Evolutionary conservation across 1,140 invertebrate species (phyloP).

Genomic region (Druon quercuslanigerum): DNA sequence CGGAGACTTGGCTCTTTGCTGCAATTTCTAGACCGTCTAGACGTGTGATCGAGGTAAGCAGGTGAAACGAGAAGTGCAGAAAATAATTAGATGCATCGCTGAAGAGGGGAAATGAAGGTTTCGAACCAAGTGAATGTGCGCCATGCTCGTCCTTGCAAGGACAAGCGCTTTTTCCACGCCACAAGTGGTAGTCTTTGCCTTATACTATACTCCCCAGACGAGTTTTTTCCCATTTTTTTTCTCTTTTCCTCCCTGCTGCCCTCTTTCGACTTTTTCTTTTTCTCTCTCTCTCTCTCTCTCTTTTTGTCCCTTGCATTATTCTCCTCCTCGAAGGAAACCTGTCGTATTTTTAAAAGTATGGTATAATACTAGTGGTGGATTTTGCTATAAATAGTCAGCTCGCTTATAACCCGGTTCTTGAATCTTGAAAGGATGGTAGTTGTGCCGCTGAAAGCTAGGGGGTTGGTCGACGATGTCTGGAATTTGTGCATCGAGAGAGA

Average conservation of each 20-base stretch:
- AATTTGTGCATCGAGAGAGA: constrained; percentile 10
- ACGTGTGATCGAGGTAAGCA: neutral
- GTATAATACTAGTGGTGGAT: constrained; percentile 24
- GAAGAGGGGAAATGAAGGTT: constrained; percentile 9
- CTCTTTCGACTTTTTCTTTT: neutral
- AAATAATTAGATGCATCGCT: constrained; percentile 11
- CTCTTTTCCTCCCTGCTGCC: neutral
- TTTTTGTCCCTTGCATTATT: constrained; percentile 21
- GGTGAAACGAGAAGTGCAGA: constrained; percentile 11
- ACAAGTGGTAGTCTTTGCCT: constrained; percentile 5
- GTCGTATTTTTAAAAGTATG: constrained; percentile 20
- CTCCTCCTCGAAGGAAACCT: constrained; percentile 14
- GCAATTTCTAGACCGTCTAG: no score
- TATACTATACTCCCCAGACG: constrained; percentile 5
- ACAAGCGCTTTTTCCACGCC: constrained; percentile 13
- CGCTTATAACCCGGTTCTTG: constrained; percentile 27
- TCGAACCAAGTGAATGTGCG: constrained; percentile 8
- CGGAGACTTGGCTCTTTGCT: no score
- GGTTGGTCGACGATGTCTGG: constrained; percentile 20
- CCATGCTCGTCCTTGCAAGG: constrained; percentile 23
- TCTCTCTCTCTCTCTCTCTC: no score
- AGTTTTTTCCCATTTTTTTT: constrained; percentile 13
- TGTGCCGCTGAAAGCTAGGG: constrained; percentile 1
- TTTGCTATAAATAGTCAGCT: constrained; percentile 22
- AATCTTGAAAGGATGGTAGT: neutral